Evolutionary conservation across 1,140 invertebrate genomes (phyloP).

Genomic region (Drosophila novamexicana): DNA sequence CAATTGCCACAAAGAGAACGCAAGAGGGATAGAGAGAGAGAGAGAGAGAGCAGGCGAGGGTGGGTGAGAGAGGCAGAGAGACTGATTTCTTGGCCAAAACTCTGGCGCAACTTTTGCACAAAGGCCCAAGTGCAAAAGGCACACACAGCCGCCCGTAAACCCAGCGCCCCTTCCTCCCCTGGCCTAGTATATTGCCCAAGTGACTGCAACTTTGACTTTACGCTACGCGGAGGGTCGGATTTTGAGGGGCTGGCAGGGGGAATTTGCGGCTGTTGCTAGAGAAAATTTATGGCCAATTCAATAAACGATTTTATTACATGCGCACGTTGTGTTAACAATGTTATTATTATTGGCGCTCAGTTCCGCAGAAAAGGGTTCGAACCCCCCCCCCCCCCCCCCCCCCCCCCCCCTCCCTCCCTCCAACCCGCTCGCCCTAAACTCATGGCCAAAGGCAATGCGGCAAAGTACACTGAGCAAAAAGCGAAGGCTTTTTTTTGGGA

Average conservation of each 20-base stretch:
- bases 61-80: neutral
- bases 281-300: conserved; percentile 83
- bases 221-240: conserved; percentile 10
- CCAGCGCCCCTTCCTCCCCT: neutral
- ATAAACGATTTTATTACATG: conserved; percentile 84
- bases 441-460: conserved; percentile 48
- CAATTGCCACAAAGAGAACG: neutral
- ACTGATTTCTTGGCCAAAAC: neutral
- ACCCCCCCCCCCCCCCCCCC: no score
- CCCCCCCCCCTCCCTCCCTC: no score
- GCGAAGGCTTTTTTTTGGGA: no score
- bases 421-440: no score
- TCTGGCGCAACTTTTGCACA: conserved; percentile 52
- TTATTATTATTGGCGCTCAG: conserved; percentile 80
- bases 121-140: conserved; percentile 37
- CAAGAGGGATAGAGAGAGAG: neutral
- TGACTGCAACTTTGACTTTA: conserved; percentile 76
- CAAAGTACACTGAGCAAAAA: conserved; percentile 12
- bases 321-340: conserved; percentile 80
- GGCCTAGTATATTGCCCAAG: conserved; percentile 3
- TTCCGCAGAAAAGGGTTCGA: conserved; percentile 49
- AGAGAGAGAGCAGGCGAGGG: neutral
- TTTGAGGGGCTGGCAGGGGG: neutral
- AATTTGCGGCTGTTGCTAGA: conserved; percentile 68
- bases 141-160: conserved; percentile 2